A percentile compares a stretch with the other conserved stretches of the same genome.
These are phyloP conservation scores for Epistrophella euchroma DNA, from an alignment of 2,888 invertebrate species.

Conservation along the genomic window DNA sequence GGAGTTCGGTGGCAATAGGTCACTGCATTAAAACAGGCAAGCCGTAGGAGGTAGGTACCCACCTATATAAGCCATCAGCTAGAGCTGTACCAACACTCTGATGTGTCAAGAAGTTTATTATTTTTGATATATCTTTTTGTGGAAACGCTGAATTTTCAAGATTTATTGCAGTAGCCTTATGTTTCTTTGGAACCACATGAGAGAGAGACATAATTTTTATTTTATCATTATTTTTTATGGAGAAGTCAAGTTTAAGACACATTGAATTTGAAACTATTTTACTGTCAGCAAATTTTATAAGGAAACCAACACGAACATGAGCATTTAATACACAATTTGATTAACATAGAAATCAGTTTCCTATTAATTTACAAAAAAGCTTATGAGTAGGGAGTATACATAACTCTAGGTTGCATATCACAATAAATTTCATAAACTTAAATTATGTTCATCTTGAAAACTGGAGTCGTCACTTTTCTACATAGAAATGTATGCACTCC, in stretches of 20 bases:
- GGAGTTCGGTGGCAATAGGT: slow-evolving; percentile 32
- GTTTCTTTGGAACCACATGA: background rate
- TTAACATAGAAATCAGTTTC: no score
- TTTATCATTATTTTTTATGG: background rate
- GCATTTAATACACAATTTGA: background rate
- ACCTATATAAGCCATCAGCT: background rate
- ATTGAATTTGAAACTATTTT: background rate
- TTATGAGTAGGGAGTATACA: no score
- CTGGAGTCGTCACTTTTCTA: no score
- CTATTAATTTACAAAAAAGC: no score
- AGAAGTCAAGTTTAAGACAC: background rate
- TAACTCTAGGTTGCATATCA: no score
- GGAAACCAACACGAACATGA: background rate
- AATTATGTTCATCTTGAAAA: no score
- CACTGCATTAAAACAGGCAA: slow-evolving; percentile 59
- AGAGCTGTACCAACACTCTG: background rate
- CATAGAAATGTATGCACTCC: no score
- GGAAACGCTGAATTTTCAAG: slow-evolving; percentile 3
- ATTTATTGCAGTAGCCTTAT: slow-evolving; percentile 33
- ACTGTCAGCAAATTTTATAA: slow-evolving; percentile 7
- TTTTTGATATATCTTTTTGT: slow-evolving; percentile 66
- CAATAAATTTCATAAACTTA: no score
- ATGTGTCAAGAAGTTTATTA: slow-evolving; percentile 70
- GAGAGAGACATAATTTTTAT: background rate
- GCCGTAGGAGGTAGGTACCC: slow-evolving; percentile 10